Evolutionary conservation across 2,797 vertebrate genomes (phyloP), one percentile per base, ranked within the genome.

Genomic region (Ambastaia sidthimunki): DNA sequence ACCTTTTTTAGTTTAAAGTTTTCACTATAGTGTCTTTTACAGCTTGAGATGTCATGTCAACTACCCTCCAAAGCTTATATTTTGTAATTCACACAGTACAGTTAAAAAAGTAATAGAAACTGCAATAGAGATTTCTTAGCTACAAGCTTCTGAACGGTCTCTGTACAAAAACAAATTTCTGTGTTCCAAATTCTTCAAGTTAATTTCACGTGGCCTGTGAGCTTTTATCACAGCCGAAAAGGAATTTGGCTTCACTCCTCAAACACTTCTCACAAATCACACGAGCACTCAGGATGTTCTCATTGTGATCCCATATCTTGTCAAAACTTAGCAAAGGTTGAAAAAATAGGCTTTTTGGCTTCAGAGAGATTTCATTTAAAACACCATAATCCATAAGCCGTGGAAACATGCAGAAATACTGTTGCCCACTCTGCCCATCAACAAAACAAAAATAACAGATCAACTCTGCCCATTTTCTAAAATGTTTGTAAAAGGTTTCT

Each of bases 151-250:
- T 44, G 41, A 11, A 44, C 10, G 10, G 41, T 44, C 41, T 5
- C 34, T 7, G 15, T 52, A 52, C 15, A 52, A 52, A 16, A 52
- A 16, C 21, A 16, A 18, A 76, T 55, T 70, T 19, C 60, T 67
- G 19, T 60, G 55, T 67, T 80, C 73, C 23, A 55, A 68, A 68
- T 77, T 74, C 37, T 81, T 76, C 16, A 31, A 74, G 71, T 71
- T 74, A 47, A 48, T 75, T 66, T 78, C 54, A 54, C 48, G 50
- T 83, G 78, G 63, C 72, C 78, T 65, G 41, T 55, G 78, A 74
- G 83, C 67, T 74, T 65, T 80, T 68, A 78, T 66, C 75, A 71
- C 52, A 25, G 71, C 70, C 37, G 62, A 65, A n/a, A 65, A 18
- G 62, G 62, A 65, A 37, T 65, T 31, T 65, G 62, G 28, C 62